phyloP scores from a whole-genome alignment of 1,140 invertebrate species.

The Homarus americanus region DNA sequence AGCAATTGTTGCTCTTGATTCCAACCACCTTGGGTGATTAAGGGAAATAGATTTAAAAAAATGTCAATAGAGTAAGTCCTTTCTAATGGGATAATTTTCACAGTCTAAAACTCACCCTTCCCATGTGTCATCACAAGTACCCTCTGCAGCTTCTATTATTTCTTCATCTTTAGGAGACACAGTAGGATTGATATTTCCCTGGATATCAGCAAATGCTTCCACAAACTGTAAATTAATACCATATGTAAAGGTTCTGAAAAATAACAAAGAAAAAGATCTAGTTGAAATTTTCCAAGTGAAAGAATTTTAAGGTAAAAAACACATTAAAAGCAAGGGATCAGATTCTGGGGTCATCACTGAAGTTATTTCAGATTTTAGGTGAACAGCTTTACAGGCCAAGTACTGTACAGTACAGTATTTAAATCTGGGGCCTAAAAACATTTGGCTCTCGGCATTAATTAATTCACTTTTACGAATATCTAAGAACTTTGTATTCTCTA shows the following conservation, averaged over 20 bases:
- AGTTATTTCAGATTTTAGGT: no score
- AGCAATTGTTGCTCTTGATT: no score
- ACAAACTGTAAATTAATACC: conserved; percentile 34
- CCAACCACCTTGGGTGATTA: no score
- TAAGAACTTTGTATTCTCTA: no score
- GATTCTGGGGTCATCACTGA: no score
- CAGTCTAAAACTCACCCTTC: conserved; percentile 37
- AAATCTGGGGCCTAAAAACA: no score
- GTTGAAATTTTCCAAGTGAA: not conserved
- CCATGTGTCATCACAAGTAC: conserved; percentile 57
- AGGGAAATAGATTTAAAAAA: no score
- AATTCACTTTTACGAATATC: no score
- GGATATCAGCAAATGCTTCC: conserved; percentile 43
- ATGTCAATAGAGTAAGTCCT: not conserved
- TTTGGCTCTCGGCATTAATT: no score
- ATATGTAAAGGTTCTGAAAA: not conserved
- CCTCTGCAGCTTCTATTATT: conserved; percentile 52
- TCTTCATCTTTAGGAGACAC: conserved; percentile 41
- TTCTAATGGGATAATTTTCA: not conserved
- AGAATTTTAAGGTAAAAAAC: not conserved
- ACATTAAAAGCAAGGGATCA: not conserved
- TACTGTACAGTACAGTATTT: no score
- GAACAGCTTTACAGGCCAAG: no score
- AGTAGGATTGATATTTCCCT: not conserved
- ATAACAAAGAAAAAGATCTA: not conserved